Evolutionary conservation across 2,888 invertebrate genomes (phyloP).

Genomic region (Sisyra nigra): DNA sequence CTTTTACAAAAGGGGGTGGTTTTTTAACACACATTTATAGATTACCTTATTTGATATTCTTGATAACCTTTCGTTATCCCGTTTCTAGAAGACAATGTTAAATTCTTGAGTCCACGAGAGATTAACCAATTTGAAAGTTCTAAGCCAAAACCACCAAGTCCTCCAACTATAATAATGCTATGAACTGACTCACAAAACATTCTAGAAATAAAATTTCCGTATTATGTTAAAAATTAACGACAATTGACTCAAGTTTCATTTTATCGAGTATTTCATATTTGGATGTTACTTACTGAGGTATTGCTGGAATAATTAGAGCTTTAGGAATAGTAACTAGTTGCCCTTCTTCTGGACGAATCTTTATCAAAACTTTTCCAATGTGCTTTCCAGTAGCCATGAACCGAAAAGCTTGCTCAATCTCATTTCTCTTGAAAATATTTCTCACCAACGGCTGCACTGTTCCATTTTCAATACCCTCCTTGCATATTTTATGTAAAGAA

Average conservation of each 20-base stretch:
- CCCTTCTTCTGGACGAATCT: conserved; percentile 18
- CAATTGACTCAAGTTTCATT: no score
- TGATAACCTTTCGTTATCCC: conserved; percentile 76
- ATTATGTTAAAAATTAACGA: not conserved
- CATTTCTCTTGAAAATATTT: conserved; percentile 30
- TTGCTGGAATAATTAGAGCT: no score
- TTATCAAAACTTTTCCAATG: conserved; percentile 35
- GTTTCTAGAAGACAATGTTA: conserved; percentile 65
- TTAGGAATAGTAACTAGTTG: no score
- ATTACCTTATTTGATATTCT: conserved; percentile 45
- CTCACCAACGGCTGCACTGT: conserved; percentile 36
- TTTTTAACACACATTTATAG: no score
- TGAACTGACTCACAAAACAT: conserved; percentile 33
- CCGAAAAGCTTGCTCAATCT: conserved; percentile 36
- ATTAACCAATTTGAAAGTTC: conserved; percentile 80
- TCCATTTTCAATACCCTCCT: conserved; percentile 32
- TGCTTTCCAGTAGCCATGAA: conserved; percentile 33
- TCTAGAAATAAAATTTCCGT: conserved; percentile 19
- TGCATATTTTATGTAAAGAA: conserved; percentile 27
- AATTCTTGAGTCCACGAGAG: conserved; percentile 58
- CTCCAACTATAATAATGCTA: conserved; percentile 52
- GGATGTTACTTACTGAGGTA: no score
- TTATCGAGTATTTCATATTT: no score
- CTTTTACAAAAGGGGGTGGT: no score
- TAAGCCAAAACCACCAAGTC: conserved; percentile 84